Conservation (phyloP, 2,797 vertebrate species). For the Vultur gryphus region DNA sequence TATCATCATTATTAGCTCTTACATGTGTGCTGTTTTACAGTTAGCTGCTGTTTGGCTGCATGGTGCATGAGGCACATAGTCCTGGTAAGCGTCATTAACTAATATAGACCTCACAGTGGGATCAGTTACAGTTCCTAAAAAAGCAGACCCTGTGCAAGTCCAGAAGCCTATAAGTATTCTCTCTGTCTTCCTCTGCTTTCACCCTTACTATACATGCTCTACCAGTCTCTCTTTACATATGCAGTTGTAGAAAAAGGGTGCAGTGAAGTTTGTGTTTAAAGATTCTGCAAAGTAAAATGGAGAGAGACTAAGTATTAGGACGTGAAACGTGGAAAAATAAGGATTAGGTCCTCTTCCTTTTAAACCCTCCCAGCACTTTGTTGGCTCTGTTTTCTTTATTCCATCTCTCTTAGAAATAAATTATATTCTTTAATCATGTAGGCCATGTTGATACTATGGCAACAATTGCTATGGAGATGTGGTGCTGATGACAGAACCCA, state of each 20-base stretch:
- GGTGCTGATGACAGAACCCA: neutral
- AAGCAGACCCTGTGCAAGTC: neutral
- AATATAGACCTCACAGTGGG: conserved; percentile 68
- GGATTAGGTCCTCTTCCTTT: neutral
- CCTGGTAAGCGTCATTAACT: conserved; percentile 87
- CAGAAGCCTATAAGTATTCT: neutral
- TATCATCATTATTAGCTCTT: conserved; percentile 76
- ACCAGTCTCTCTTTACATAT: neutral
- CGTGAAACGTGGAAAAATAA: neutral
- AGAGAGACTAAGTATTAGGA: neutral
- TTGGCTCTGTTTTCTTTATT: neutral
- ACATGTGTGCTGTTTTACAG: conserved; percentile 94
- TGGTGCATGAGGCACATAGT: conserved; percentile 89
- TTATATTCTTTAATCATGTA: neutral
- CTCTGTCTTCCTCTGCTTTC: conserved; percentile 1
- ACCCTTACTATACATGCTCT: neutral
- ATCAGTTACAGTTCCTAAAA: conserved; percentile 46
- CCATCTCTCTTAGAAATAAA: neutral
- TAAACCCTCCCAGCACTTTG: neutral
- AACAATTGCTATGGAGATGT: conserved; percentile 47
- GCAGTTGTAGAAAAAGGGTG: neutral
- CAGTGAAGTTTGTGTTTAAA: neutral
- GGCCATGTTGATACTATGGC: neutral
- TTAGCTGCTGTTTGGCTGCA: conserved; percentile 94
- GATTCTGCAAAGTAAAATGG: neutral